These are phyloP conservation scores for Dreissena polymorpha DNA, from an alignment of 1,140 invertebrate species.

Conservation along the genomic window DNA sequence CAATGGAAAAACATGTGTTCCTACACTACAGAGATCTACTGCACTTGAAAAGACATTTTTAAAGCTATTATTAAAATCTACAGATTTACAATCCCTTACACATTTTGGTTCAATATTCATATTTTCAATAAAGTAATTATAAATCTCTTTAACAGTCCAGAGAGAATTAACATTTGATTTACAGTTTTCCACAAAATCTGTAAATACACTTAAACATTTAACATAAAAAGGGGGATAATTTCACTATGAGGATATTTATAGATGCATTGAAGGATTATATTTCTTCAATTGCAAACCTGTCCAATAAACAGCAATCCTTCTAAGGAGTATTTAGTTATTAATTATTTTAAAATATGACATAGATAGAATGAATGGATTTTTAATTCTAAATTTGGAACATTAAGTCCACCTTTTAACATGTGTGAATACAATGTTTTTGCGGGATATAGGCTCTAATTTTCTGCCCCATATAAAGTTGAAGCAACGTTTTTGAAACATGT, in stretches of 20 bases:
- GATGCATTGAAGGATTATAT: slow-evolving; percentile 1
- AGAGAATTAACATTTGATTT: no score
- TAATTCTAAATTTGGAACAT: slow-evolving; percentile 46
- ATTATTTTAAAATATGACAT: background rate
- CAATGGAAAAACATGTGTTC: no score
- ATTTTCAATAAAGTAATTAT: no score
- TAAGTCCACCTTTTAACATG: slow-evolving; percentile 50
- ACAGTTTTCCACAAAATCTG: background rate
- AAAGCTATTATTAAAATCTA: no score
- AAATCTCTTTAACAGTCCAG: no score
- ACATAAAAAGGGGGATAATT: background rate
- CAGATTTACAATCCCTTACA: no score
- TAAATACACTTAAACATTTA: slow-evolving; percentile 1
- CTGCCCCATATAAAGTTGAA: slow-evolving; percentile 58
- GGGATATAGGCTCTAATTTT: slow-evolving; percentile 48
- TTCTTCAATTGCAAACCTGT: background rate
- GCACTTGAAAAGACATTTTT: no score
- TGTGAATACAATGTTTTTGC: slow-evolving; percentile 38
- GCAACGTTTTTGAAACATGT: slow-evolving; percentile 43
- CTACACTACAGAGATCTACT: no score
- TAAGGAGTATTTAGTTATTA: background rate
- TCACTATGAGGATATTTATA: background rate
- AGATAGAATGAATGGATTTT: background rate
- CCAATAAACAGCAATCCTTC: background rate
- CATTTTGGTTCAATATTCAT: no score